A percentile compares a stretch with the other conserved stretches of the same genome.
phyloP scores from a whole-genome alignment of 2,888 invertebrate genomes.

The Halocaridina rubra region DNA sequence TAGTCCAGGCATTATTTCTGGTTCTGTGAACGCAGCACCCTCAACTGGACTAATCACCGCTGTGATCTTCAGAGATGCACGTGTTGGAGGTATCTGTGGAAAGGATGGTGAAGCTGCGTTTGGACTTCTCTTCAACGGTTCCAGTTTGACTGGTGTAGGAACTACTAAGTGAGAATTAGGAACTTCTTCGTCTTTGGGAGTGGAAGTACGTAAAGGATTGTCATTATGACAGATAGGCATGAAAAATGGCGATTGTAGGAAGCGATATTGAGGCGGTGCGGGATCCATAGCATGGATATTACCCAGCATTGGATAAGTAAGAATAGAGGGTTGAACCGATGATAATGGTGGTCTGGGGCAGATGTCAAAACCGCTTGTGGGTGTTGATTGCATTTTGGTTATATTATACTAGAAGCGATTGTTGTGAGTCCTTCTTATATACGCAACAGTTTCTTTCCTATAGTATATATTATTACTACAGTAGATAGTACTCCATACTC shows the following conservation, averaged over 20 bases:
- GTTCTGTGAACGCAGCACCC: neutral
- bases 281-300: neutral
- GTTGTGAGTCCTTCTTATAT: too few relatives aligned
- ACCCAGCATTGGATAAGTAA: slow-evolving; percentile 46
- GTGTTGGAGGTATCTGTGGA: slow-evolving; percentile 13
- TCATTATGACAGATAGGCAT: slow-evolving; percentile 25
- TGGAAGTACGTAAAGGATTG: slow-evolving; percentile 28
- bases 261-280: slow-evolving; percentile 22
- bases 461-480: too few relatives aligned
- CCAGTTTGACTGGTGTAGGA: neutral
- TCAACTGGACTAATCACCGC: slow-evolving; percentile 34
- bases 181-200: slow-evolving; percentile 32
- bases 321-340: slow-evolving; percentile 22
- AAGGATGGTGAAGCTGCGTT: slow-evolving; percentile 10
- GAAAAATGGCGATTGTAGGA: slow-evolving; percentile 45
- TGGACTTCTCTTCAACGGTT: neutral
- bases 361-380: slow-evolving; percentile 32
- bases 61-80: slow-evolving; percentile 34
- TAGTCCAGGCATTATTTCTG: neutral
- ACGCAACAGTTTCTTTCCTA: too few relatives aligned
- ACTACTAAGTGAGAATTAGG: neutral
- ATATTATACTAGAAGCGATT: too few relatives aligned
- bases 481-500: too few relatives aligned
- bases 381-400: slow-evolving; percentile 45
- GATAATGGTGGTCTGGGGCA: slow-evolving; percentile 33